Evolutionary conservation across 2,797 vertebrate genomes (phyloP).

Genomic region (Myripristis jacobus): DNA sequence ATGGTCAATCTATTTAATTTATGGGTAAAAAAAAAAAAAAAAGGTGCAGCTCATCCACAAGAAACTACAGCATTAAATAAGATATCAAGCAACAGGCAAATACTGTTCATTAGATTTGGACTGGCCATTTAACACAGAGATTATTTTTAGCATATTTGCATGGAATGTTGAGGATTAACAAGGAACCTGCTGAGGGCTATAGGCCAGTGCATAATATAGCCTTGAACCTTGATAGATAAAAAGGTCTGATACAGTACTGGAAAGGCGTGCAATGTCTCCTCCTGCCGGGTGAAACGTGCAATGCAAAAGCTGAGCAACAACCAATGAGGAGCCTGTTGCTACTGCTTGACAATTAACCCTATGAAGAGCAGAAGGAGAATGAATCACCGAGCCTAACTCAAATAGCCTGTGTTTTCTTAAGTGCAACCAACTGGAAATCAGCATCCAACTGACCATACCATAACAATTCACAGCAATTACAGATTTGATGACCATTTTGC

Average conservation of each 20-base stretch:
- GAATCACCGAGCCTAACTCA: conserved; percentile 5
- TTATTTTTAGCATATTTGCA: neutral
- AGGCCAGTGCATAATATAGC: conserved; percentile 12
- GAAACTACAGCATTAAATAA: neutral
- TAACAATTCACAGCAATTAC: neutral
- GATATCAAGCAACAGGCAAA: neutral
- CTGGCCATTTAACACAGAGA: neutral
- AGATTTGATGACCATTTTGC: neutral
- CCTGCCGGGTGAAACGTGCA: conserved; percentile 68
- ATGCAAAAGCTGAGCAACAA: conserved; percentile 55
- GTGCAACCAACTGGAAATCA: conserved; percentile 1
- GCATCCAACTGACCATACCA: neutral
- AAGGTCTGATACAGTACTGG: neutral
- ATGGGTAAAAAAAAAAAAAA: neutral
- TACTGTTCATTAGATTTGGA: too few relatives aligned
- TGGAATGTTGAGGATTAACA: neutral
- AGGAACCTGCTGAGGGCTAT: neutral
- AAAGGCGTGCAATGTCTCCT: conserved; percentile 70
- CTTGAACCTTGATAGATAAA: neutral
- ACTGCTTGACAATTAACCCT: conserved; percentile 69
- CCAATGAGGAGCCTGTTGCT: conserved; percentile 76
- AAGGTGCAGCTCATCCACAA: neutral
- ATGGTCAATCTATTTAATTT: too few relatives aligned
- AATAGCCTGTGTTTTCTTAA: neutral
- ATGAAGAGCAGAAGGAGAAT: conserved; percentile 13